Conservation (phyloP, 2,888 invertebrate genomes). For the Drosophila pegasa region DNA sequence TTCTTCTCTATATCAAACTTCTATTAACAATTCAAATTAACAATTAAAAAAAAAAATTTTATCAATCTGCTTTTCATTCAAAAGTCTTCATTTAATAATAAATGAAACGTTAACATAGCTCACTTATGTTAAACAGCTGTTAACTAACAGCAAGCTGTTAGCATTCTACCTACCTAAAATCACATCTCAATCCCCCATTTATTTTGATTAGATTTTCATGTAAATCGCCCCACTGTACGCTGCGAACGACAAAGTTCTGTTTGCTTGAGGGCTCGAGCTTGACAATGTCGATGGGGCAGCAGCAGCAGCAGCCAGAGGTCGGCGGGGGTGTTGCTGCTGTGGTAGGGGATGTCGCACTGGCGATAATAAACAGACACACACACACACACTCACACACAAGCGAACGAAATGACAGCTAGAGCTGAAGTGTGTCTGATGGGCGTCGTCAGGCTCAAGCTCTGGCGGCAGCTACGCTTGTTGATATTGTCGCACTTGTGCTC, state of each 20-base stretch:
- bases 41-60: background rate
- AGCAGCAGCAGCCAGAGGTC: constrained; percentile 1
- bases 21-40: too few species aligned
- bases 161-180: background rate
- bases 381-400: constrained; percentile 60
- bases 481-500: constrained; percentile 67
- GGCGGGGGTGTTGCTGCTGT: background rate
- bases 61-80: background rate
- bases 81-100: background rate
- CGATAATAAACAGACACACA: constrained; percentile 78
- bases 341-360: constrained; percentile 36
- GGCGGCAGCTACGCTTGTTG: constrained; percentile 65
- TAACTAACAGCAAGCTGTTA: background rate
- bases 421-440: constrained; percentile 77
- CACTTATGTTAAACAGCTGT: background rate
- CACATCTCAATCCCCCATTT: too few species aligned
- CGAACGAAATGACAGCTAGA: constrained; percentile 60
- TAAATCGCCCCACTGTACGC: constrained; percentile 24
- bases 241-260: constrained; percentile 54
- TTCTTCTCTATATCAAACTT: too few species aligned
- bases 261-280: constrained; percentile 37
- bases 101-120: background rate
- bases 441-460: constrained; percentile 59
- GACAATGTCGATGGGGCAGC: constrained; percentile 11
- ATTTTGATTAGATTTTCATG: background rate